Conservation (phyloP, 2,113 vertebrate genomes). For the Rhegmatorhina hoffmannsi region DNA sequence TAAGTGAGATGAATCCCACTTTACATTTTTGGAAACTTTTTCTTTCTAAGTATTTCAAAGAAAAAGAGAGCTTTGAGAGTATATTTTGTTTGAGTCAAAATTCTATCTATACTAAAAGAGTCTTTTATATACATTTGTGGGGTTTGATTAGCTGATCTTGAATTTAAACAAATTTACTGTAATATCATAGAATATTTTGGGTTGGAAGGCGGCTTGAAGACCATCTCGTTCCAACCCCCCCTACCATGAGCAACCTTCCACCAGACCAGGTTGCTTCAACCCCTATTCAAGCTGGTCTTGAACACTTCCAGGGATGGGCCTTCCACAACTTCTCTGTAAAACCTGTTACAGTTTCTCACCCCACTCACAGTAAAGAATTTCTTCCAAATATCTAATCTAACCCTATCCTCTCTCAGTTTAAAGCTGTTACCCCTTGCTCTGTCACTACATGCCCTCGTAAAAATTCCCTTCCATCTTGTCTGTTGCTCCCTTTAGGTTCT, state of each 20-base stretch:
- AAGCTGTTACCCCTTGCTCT: accelerated
- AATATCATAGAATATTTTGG: not conserved
- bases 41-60: not conserved
- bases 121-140: not conserved
- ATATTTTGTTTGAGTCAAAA: not conserved
- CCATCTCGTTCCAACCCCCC: not conserved
- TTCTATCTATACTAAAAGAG: not conserved
- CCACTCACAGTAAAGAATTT: not conserved
- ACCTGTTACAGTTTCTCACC: not conserved
- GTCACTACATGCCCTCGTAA: not conserved
- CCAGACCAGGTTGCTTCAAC: not conserved
- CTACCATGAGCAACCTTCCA: not conserved
- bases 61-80: not conserved
- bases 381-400: not conserved
- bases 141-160: not conserved
- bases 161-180: not conserved
- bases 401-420: not conserved
- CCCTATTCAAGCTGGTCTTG: not conserved
- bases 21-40: not conserved
- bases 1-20: not conserved
- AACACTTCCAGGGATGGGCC: not conserved
- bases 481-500: not conserved
- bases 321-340: not conserved
- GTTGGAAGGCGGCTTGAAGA: not conserved
- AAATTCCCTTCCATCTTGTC: not conserved